Percentiles rank a stretch among this genome's conserved stretches.
phyloP scores from a whole-genome alignment of 2,797 vertebrate species.

The Falco columbarius region DNA sequence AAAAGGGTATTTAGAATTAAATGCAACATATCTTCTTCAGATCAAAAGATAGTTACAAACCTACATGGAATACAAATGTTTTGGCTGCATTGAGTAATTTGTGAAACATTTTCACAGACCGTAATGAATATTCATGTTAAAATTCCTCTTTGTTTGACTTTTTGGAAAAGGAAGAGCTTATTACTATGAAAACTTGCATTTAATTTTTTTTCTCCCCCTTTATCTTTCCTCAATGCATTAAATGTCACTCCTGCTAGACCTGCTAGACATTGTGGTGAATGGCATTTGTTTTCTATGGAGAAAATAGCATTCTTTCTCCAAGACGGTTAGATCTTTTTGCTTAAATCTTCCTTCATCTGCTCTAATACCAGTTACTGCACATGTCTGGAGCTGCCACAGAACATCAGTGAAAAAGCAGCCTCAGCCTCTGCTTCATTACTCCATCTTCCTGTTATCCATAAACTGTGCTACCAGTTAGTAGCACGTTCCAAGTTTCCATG shows the following conservation, averaged over 20 bases:
- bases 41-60: background rate
- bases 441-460: background rate
- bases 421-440: background rate
- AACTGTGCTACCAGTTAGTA: fast-evolving
- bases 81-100: background rate
- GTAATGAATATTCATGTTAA: background rate
- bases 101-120: background rate
- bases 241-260: background rate
- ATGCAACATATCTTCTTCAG: background rate
- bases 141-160: background rate
- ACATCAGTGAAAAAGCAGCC: background rate
- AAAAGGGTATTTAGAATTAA: background rate
- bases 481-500: background rate
- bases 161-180: background rate
- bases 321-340: fast-evolving
- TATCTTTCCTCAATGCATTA: background rate
- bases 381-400: background rate
- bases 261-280: background rate
- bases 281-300: background rate
- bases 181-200: background rate
- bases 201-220: background rate
- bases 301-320: background rate
- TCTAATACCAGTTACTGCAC: background rate
- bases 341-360: background rate
- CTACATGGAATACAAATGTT: background rate